These are phyloP conservation scores for Didymodactylos carnosus DNA, from an alignment of 2,888 invertebrate genomes.

Conservation along the genomic window DNA sequence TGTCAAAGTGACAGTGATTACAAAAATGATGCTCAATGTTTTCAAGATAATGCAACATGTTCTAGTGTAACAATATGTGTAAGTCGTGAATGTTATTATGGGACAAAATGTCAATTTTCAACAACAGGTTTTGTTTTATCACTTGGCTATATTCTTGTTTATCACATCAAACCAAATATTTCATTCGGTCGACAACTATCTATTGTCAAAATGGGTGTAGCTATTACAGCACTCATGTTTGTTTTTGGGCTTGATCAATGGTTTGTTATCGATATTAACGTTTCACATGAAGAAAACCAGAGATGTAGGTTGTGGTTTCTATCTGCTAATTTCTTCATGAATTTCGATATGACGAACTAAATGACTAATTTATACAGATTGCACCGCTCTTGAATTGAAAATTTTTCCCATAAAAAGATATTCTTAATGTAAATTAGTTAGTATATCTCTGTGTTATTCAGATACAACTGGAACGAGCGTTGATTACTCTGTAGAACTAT, in stretches of 20 bases:
- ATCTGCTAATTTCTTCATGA: neutral
- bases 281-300: neutral
- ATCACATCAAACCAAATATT: neutral
- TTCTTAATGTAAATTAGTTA: too few species aligned
- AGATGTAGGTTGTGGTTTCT: neutral
- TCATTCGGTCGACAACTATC: neutral
- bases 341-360: too few species aligned
- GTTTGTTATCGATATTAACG: neutral
- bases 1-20: neutral
- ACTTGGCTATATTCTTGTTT: neutral
- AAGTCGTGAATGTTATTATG: neutral
- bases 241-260: neutral
- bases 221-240: neutral
- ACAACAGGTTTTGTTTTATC: neutral
- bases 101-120: neutral
- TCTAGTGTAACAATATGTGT: neutral
- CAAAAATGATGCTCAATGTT: neutral
- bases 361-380: too few species aligned
- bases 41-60: neutral
- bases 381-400: too few species aligned
- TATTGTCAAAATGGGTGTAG: neutral
- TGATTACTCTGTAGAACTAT: too few species aligned
- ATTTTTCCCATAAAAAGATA: too few species aligned
- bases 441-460: too few species aligned
- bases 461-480: too few species aligned